Evolutionary conservation across 2,113 vertebrate genomes (phyloP).

Genomic region (Apteryx owenii): DNA sequence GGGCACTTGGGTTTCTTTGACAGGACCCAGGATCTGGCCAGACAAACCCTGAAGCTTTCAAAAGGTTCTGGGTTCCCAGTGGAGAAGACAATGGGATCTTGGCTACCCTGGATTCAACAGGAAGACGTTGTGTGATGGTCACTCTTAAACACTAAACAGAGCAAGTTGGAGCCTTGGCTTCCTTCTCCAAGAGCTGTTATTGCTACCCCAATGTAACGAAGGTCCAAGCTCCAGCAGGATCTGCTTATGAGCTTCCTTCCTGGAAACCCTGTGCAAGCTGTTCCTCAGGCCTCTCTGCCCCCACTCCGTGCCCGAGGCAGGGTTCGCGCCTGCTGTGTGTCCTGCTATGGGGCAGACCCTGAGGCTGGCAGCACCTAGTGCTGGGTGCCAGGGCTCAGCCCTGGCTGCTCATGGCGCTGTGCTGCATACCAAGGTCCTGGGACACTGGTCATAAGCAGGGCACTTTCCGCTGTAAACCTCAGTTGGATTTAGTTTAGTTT

Average conservation of each 20-base stretch:
- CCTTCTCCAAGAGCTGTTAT: rapidly evolving
- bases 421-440: rapidly evolving
- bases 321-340: background rate
- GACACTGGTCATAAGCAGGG: background rate
- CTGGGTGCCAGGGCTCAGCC: background rate
- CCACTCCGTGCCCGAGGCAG: background rate
- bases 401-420: background rate
- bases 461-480: background rate
- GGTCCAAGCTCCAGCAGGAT: background rate
- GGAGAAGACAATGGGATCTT: background rate
- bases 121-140: rapidly evolving
- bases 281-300: background rate
- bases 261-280: background rate
- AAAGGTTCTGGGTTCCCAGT: background rate
- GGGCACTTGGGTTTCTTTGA: background rate
- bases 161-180: background rate
- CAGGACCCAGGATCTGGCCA: background rate
- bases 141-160: rapidly evolving
- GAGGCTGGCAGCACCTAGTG: background rate
- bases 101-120: background rate
- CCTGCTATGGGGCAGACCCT: background rate
- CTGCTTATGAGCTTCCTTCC: background rate
- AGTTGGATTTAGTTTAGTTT: slow-evolving; percentile 11
- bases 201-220: background rate
- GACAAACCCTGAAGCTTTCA: background rate